Evolutionary conservation across 37 sponge, comb jelly and placozoan genomes (phyloP).

Genomic region (Ianthella basta): DNA sequence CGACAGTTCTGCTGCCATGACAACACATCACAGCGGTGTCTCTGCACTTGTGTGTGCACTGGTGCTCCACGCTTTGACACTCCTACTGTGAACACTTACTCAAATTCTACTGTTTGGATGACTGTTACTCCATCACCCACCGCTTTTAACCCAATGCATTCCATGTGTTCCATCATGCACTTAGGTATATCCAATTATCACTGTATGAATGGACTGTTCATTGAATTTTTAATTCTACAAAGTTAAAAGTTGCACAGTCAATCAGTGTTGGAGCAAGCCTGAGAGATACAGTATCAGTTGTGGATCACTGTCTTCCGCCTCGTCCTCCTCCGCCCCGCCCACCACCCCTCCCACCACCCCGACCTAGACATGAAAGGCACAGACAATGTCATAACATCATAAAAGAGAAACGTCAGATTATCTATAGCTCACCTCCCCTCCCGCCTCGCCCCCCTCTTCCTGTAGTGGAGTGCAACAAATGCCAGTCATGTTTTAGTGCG

Average conservation of each 20-base stretch:
- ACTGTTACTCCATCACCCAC: too few relatives aligned
- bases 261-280: not conserved
- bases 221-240: not conserved
- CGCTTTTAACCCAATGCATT: too few relatives aligned
- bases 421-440: slow-evolving; percentile 9
- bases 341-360: slow-evolving; percentile 20
- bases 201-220: too few relatives aligned
- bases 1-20: too few relatives aligned
- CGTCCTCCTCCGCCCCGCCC: slow-evolving; percentile 18
- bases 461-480: not conserved
- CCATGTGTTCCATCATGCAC: too few relatives aligned
- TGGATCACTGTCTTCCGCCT: slow-evolving; percentile 21
- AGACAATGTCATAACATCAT: not conserved
- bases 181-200: too few relatives aligned
- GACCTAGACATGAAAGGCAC: not conserved
- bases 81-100: too few relatives aligned
- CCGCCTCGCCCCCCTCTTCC: slow-evolving; percentile 30
- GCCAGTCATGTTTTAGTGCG: too few relatives aligned
- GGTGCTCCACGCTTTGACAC: too few relatives aligned
- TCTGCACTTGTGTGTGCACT: too few relatives aligned
- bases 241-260: not conserved
- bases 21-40: too few relatives aligned
- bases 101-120: too few relatives aligned
- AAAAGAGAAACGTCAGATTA: not conserved
- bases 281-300: not conserved